Evolutionary conservation across 2,888 invertebrate species (phyloP).

Genomic region (Tachina grossa): DNA sequence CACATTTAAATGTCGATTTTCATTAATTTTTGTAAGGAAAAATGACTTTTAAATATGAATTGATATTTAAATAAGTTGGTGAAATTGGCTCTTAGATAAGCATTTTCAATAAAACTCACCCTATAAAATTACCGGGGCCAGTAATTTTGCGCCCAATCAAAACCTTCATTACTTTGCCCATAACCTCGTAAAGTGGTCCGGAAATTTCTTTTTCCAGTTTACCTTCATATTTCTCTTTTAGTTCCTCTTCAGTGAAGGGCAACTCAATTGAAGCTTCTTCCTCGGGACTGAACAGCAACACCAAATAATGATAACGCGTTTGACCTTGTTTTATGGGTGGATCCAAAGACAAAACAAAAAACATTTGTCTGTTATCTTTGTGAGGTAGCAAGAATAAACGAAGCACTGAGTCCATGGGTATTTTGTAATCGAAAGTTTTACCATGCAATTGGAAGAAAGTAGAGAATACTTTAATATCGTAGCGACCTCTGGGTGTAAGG

Average conservation of each 20-base stretch:
- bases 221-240: slow-evolving; percentile 96
- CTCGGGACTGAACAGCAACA: slow-evolving; percentile 96
- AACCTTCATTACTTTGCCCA: slow-evolving; percentile 98
- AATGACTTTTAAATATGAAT: too few relatives aligned
- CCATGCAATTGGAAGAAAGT: slow-evolving; percentile 96
- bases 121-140: slow-evolving; percentile 94
- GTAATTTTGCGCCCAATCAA: slow-evolving; percentile 97
- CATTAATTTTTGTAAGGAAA: too few relatives aligned
- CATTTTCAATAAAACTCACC: slow-evolving; percentile 84
- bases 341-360: slow-evolving; percentile 98
- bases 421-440: slow-evolving; percentile 99
- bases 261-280: slow-evolving; percentile 96
- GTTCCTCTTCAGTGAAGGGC: slow-evolving; percentile 94
- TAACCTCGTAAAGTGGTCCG: slow-evolving; percentile 97
- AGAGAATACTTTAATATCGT: slow-evolving; percentile 95
- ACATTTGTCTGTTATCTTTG: slow-evolving; percentile 98
- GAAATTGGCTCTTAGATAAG: too few relatives aligned
- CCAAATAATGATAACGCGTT: slow-evolving; percentile 98
- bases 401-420: slow-evolving; percentile 97
- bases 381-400: slow-evolving; percentile 97
- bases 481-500: slow-evolving; percentile 96
- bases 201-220: slow-evolving; percentile 94
- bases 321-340: slow-evolving; percentile 99
- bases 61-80: too few relatives aligned
- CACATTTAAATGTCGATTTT: too few relatives aligned